Percentiles rank a stretch among this genome's conserved stretches.
These are phyloP conservation scores for Hyphantria cunea DNA, from an alignment of 1,140 invertebrate genomes.

Conservation along the genomic window DNA sequence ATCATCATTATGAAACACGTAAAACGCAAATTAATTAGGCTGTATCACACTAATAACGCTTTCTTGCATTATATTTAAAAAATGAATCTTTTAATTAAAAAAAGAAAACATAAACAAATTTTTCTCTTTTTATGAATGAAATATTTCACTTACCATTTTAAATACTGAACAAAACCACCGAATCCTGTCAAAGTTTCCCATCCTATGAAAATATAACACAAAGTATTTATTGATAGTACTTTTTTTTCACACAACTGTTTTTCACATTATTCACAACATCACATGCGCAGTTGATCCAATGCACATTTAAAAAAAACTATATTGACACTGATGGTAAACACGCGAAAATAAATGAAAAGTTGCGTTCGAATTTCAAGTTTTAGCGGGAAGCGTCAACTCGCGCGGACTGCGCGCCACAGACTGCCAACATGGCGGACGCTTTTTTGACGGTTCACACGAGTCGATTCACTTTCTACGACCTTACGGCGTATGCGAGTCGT, in stretches of 20 bases:
- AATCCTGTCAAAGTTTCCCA: conserved; percentile 40
- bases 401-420: conserved; percentile 68
- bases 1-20: conserved; percentile 26
- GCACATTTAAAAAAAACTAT: conserved; percentile 46
- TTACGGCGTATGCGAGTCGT: conserved; percentile 74
- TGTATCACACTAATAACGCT: conserved; percentile 9
- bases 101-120: background rate
- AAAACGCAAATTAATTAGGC: conserved; percentile 22
- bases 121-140: conserved; percentile 6
- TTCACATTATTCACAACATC: conserved; percentile 67
- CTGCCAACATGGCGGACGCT: conserved; percentile 74
- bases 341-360: conserved; percentile 45
- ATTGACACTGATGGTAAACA: conserved; percentile 48
- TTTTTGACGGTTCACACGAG: conserved; percentile 80
- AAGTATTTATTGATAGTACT: conserved; percentile 50
- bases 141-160: conserved; percentile 44
- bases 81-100: background rate
- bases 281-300: conserved; percentile 43
- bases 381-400: conserved; percentile 69
- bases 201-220: conserved; percentile 46
- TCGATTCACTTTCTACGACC: conserved; percentile 81
- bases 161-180: conserved; percentile 30
- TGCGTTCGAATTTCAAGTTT: conserved; percentile 60
- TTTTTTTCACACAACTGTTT: conserved; percentile 44
- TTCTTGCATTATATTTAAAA: conserved; percentile 27